Evolutionary conservation across 2,113 vertebrate genomes (phyloP), one percentile per base, ranked within the genome.

Genomic region (Ranitomeya variabilis): DNA sequence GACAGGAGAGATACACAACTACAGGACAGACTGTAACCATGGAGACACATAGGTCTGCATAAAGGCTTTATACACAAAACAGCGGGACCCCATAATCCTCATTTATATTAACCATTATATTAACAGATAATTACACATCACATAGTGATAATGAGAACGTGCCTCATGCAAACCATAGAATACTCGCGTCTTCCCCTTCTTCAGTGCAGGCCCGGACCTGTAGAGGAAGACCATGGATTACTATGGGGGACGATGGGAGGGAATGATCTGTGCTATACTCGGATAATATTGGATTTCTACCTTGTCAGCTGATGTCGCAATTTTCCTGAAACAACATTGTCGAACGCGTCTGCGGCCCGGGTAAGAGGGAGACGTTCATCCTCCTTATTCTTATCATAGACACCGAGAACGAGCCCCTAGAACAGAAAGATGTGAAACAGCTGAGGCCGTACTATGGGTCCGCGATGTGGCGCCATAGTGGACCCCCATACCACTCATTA

Each of bases 131-230:
- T 45, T 74, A 73, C 69, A 14, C 37, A 51, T 19, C 9, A 0
- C 10, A 13, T 5, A 76, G 37, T 76, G 19, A 18, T 45, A 19
- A 76, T 52, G 57, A 69, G 57, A 37, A 23, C 79, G 51, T 96
- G 99, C 98, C 97, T 97, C 92, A 91, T 99, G 96, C 62, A 99
- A 92, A 80, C 97, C 97, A 90, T 97, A 96, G 93, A 99, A 99
- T 73, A 96, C 14, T 15, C 97, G 95, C 64, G 94, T 96, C 95
- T 97, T 99, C 84, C 98, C 98, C 90, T 96, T 96, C 93, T 98
- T 99, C 87, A 99, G 92, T 11, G 95, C 90, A 80, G 98, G 96
- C 71, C 98, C 97, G 86, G 96, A 99, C 91, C 98, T 99, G 91
- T 87, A 94, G 88, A 51, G 11, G 7, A 77, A 77, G 23, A 31